phyloP scores from a whole-genome alignment of 2,797 vertebrate genomes.

The Cephalopachus bancanus region DNA sequence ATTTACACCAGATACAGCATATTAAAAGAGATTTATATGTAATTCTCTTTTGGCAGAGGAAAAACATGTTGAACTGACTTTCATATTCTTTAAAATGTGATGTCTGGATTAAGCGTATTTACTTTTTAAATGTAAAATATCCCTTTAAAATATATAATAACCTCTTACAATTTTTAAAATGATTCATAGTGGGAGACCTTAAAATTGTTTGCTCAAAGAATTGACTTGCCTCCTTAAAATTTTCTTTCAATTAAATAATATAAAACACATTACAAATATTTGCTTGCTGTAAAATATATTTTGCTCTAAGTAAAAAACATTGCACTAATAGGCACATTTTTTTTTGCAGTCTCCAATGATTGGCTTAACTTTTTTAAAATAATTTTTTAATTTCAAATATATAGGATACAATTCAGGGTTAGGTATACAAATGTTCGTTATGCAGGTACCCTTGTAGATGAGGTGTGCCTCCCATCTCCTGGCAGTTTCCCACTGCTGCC shows the following conservation, averaged over 20 bases:
- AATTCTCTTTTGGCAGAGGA: neutral
- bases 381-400: too few relatives aligned
- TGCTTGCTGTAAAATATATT: constrained; percentile 54
- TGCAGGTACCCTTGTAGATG: too few relatives aligned
- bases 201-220: constrained; percentile 74
- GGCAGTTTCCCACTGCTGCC: too few relatives aligned
- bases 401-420: too few relatives aligned
- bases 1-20: neutral
- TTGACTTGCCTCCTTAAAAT: constrained; percentile 61
- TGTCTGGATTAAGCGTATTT: constrained; percentile 61
- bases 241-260: constrained; percentile 74
- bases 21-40: neutral
- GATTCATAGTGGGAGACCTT: constrained; percentile 72
- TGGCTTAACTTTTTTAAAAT: neutral
- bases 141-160: constrained; percentile 56
- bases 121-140: constrained; percentile 76
- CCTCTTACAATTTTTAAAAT: constrained; percentile 78
- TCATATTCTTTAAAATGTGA: constrained; percentile 37
- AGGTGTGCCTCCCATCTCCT: too few relatives aligned
- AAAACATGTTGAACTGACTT: constrained; percentile 60
- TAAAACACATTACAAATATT: constrained; percentile 36
- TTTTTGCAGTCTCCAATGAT: neutral
- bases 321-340: neutral
- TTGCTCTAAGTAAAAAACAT: constrained; percentile 65
- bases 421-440: too few relatives aligned